Evolutionary conservation across 2,113 vertebrate species (phyloP), one percentile per base, ranked within the genome.

Genomic region (Pogona vitticeps): DNA sequence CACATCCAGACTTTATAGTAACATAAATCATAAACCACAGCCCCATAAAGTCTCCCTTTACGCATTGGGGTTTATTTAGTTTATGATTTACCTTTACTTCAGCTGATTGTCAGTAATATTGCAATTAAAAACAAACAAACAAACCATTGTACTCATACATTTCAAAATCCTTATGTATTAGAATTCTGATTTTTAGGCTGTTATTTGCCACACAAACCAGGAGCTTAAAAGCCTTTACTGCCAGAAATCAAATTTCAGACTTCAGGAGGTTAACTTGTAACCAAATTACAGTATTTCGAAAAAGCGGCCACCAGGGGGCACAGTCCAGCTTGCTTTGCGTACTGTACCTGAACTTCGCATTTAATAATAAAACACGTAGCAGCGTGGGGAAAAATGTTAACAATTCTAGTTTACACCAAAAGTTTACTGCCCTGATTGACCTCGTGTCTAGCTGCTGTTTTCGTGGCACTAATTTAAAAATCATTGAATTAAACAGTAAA

Each of bases 231-330:
- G 2, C 6, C 36, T 83, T 36, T 58, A 61, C 28, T 28, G 14
- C 28, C 28, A 42, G 28, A 38, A n/a, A 79, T 6, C 3, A 10
- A 56, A 40, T 63, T 40, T 73, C 3, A 3, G 13, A 1, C 56
- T 5, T 59, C 20, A 59, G 42, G 28, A 7, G 3, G 33, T 46
- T 61, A 23, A 56, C 20, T 82, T 52, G 42, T 42, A 63, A 67
- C 46, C 36, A 42, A 17, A 1, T 20, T 36, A n/a, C n/a, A n/a
- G n/a, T n/a, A 1, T 33, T 20, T 6, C 31, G 1, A 40, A 40
- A 2, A 23, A 1, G 0, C 0, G 58, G 38, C 87, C 90, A 90
- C 42, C 52, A 91, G 92, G 28, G 88, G 92, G 83, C 89, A 87
- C 21, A 84, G 88, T 67, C 73, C 86, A 88, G 83, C 92, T 61